Evolutionary conservation across 2,888 invertebrate species (phyloP).

Genomic region (Malthinus flaveolus): DNA sequence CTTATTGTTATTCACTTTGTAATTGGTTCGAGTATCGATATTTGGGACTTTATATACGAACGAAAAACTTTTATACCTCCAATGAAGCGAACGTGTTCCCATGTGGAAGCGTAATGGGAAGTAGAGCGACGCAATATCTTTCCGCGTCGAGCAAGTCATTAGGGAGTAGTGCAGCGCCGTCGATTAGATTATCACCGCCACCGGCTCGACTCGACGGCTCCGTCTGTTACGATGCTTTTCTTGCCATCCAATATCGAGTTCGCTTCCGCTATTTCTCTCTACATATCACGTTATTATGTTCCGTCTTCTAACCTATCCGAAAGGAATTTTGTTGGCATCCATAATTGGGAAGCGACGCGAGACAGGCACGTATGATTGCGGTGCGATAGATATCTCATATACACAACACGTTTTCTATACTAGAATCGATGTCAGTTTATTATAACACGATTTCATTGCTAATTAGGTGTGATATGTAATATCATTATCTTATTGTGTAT

Average conservation of each 20-base stretch:
- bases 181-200: constrained; percentile 30
- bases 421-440: constrained; percentile 4
- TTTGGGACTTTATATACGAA: constrained; percentile 10
- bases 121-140: constrained; percentile 28
- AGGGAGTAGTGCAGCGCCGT: constrained; percentile 28
- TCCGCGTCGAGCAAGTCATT: constrained; percentile 29
- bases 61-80: constrained; percentile 14
- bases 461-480: constrained; percentile 1
- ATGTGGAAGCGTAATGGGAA: constrained; percentile 20
- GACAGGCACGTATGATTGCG: constrained; percentile 24
- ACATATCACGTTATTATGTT: constrained; percentile 25
- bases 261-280: constrained; percentile 18
- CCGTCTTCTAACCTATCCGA: constrained; percentile 24
- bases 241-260: constrained; percentile 20
- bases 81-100: constrained; percentile 20
- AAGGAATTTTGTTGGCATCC: constrained; percentile 25
- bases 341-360: constrained; percentile 24
- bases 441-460: neutral
- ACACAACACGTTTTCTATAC: constrained; percentile 7
- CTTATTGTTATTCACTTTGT: neutral
- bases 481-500: no score
- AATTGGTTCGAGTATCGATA: constrained; percentile 6
- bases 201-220: constrained; percentile 26
- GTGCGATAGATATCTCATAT: constrained; percentile 15
- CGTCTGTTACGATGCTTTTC: constrained; percentile 22